Evolutionary conservation across 2,888 invertebrate genomes (phyloP), one percentile per base, ranked within the genome.

Genomic region (Limnephilus lunatus): DNA sequence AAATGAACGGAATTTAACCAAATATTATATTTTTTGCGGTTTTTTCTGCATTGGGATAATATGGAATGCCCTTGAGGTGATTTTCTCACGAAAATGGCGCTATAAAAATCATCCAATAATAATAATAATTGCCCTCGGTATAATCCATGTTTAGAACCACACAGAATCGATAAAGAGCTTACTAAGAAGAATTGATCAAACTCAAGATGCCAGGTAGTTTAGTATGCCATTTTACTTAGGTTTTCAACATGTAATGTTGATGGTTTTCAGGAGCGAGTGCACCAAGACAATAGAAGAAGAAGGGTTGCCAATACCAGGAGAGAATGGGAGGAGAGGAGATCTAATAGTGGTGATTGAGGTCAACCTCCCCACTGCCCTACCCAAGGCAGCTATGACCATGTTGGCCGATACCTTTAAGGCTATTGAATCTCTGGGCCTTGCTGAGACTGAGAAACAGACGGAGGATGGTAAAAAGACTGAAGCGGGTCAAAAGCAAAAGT

Each of bases 221-320:
- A 15, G 53, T 53, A 14, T 53, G 53, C 53, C 53, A 68, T 25
- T 68, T 68, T 68, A 68, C 5, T 19, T 68, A 25, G 19, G 32
- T 30, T 82, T 82, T 82, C 30, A 15, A 31, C 19, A 31, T 82
- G 11, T 31, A 31, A 83, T 68, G 68, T 68, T n/a, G 68, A 7
- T 82, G 39, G 4, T 44, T 94, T 95, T 93, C 93, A 95, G 96
- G 39, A 97, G 98, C 0, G 96, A 96, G 2, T 98, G 97, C 94
- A 96, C 96, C 93, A 98, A 98, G 95, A 94, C 97, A 0, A 96
- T 98, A 0, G 96, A 96, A 90, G 97, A 96, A 12, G 98, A 98
- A 95, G 98, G 98, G 1, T 95, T 98, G 94, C 98, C 98, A 0
- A 94, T 97, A 91, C 96, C 97, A 3, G 97, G 97, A 91, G 96